A percentile compares a stretch with the other conserved stretches of the same genome.
Conservation (phyloP, 2,888 invertebrate genomes). For the Theretra japonica region DNA sequence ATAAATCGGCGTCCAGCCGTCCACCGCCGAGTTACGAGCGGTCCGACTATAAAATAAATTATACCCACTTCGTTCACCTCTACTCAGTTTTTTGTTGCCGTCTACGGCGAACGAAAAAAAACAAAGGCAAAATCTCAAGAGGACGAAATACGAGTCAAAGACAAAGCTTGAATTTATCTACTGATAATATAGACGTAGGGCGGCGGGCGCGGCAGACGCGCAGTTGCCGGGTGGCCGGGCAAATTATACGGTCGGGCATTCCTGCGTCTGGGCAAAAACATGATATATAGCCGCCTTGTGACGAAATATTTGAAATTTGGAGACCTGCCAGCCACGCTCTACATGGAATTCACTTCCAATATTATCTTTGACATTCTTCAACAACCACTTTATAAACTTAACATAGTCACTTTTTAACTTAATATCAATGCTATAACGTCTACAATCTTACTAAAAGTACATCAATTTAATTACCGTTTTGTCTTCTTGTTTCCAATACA, state of each 20-base stretch:
- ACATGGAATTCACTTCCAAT: conserved; percentile 75
- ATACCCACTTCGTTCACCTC: conserved; percentile 84
- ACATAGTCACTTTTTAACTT: neutral
- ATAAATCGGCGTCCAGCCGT: conserved; percentile 84
- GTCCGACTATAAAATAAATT: conserved; percentile 85
- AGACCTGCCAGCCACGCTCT: conserved; percentile 77
- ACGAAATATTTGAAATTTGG: conserved; percentile 81
- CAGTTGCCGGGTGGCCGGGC: conserved; percentile 79
- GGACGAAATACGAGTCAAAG: conserved; percentile 85
- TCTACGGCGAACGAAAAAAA: conserved; percentile 71
- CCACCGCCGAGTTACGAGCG: conserved; percentile 84
- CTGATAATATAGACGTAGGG: conserved; percentile 85
- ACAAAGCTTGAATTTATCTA: conserved; percentile 85
- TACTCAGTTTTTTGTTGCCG: conserved; percentile 83
- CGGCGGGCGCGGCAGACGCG: conserved; percentile 76
- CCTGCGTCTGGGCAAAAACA: conserved; percentile 79
- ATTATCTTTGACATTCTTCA: conserved; percentile 69
- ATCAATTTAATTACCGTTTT: too few relatives aligned
- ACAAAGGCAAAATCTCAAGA: conserved; percentile 81
- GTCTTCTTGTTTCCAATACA: too few relatives aligned
- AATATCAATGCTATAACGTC: conserved; percentile 5
- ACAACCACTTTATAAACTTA: conserved; percentile 62
- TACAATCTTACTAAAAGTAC: neutral
- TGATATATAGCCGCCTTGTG: conserved; percentile 81
- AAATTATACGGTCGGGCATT: conserved; percentile 82